Evolutionary conservation across 1,140 invertebrate species (phyloP).

Genomic region (Solenopsis invicta): DNA sequence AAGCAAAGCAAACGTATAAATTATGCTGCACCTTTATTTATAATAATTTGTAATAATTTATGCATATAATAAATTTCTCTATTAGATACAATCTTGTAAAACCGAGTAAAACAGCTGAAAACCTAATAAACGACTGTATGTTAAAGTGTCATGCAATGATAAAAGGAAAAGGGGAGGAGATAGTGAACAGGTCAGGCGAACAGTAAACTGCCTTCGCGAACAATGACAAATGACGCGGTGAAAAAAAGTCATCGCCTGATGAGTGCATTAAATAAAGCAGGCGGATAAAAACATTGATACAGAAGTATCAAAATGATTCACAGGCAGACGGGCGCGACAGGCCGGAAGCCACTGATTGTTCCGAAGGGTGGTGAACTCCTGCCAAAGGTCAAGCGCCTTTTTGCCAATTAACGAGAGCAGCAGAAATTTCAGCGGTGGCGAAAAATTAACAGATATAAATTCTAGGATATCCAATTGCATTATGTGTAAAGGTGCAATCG

Average conservation of each 20-base stretch:
- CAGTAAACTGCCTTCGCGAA: conserved; percentile 11
- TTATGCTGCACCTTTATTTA: not conserved
- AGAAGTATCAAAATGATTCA: conserved; percentile 82
- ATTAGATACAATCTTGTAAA: not conserved
- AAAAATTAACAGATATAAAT: conserved; percentile 23
- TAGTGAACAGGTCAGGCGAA: conserved; percentile 33
- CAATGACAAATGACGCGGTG: conserved; percentile 31
- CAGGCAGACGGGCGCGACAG: conserved; percentile 72
- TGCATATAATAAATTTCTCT: not conserved
- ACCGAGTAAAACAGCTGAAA: not conserved
- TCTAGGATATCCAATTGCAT: not conserved
- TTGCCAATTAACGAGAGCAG: conserved; percentile 72
- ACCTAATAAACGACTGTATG: conserved; percentile 2
- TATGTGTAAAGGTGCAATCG: not conserved
- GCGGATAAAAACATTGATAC: conserved; percentile 71
- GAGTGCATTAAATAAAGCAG: conserved; percentile 57
- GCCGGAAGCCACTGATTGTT: conserved; percentile 82
- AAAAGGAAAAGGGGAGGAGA: conserved; percentile 1
- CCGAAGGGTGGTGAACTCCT: conserved; percentile 81
- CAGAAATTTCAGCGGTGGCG: conserved; percentile 1
- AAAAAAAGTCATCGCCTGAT: conserved; percentile 3
- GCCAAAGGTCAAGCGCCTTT: conserved; percentile 77
- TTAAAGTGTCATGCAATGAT: conserved; percentile 18
- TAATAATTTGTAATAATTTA: not conserved
- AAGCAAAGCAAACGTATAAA: not conserved